Base-by-base conservation (phyloP, 2,797 vertebrate genomes). In the Halcyon badia region DNA sequence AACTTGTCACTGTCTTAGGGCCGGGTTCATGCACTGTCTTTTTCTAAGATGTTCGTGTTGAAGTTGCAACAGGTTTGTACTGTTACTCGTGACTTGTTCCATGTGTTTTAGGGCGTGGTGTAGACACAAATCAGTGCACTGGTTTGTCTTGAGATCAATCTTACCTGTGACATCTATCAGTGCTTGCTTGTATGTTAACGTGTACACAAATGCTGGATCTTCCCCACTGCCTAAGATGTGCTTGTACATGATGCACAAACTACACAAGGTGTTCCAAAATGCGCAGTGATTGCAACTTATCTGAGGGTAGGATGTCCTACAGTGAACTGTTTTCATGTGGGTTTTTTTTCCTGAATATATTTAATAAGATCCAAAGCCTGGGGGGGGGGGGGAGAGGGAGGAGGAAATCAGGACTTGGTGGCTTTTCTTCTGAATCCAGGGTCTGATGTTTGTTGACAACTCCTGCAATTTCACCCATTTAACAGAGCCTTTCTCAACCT, bases 21-120 rank as follows among this genome's bases (percentile, higher is more conserved):
- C 51, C 92, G 75, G 48, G 41, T 94, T 89, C 12, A 4, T 44
- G 62, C 70, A 14, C 68, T 89, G 83, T 89, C 83, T 83, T 94
- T 94, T 96, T 87, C 54, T 51, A 93, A 87, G 69, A 70, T 86
- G 11, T 78, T 54, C 2, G 1, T 62, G 11, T 82, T 82, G 54
- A 95, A 90, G 58, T 69, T 88, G 44, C 70, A 83, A 28, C 65
- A 77, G 57, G 46, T 92, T 94, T 90, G 69, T 90, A 76, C 73
- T 88, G 62, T 91, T 86, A 61, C 44, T 76, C 3, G 16, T 93
- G 68, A 77, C 52, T 54, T 82, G 39, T 85, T 83, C 65, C 46
- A 48, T 96, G 87, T 93, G 44, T 83, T 77, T 82, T 65, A 69
- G 87, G 66, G 46, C 85, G 83, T 90, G 65, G 30, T 83, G 49